Evolutionary conservation across 2,113 vertebrate genomes (phyloP).

Genomic region (Grallaria varia): DNA sequence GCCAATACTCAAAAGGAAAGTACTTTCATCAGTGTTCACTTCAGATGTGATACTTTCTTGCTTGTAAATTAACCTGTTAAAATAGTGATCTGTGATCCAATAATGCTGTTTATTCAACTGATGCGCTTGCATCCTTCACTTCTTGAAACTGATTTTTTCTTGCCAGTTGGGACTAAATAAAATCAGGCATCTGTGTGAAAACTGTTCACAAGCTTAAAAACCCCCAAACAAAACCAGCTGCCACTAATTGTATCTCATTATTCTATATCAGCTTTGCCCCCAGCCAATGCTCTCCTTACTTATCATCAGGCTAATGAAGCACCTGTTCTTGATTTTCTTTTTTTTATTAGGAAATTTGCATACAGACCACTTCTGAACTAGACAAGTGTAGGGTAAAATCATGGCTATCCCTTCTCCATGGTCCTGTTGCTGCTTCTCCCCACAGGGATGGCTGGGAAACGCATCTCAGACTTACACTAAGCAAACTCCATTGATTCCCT

Average conservation of each 20-base stretch:
- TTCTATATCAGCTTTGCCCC: neutral
- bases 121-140: neutral
- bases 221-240: neutral
- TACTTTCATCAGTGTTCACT: neutral
- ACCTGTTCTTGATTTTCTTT: neutral
- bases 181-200: neutral
- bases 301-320: neutral
- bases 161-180: neutral
- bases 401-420: neutral
- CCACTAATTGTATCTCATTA: neutral
- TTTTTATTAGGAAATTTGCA: neutral
- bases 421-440: neutral
- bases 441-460: neutral
- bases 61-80: neutral
- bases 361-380: neutral
- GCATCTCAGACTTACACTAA: neutral
- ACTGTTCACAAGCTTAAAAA: neutral
- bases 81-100: neutral
- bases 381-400: neutral
- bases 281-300: neutral
- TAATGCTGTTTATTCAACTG: neutral
- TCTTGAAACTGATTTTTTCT: neutral
- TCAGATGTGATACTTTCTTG: neutral
- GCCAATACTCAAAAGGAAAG: neutral
- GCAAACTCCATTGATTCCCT: neutral